A percentile compares a stretch with the other conserved stretches of the same genome.
These are phyloP conservation scores for Melanocharis versteri DNA, from an alignment of 2,113 vertebrate species.

Conservation along the genomic window DNA sequence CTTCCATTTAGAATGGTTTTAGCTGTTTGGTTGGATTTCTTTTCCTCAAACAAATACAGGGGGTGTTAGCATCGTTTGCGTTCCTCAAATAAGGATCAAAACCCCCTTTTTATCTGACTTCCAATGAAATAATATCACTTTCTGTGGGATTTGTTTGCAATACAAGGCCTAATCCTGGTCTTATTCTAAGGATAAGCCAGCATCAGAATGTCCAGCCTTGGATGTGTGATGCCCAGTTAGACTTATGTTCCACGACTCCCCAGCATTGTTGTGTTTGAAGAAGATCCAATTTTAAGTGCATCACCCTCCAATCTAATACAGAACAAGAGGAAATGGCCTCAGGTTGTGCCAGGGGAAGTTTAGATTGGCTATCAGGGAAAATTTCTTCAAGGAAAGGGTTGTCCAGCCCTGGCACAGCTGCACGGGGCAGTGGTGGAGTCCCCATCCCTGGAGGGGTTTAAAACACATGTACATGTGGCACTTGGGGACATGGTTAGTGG, in stretches of 20 bases:
- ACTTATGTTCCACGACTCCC: neutral
- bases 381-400: neutral
- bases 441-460: neutral
- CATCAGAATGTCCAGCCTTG: neutral
- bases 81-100: neutral
- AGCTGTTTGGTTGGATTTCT: neutral
- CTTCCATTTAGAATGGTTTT: neutral
- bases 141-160: neutral
- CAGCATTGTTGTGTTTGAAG: neutral
- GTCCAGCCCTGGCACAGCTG: neutral
- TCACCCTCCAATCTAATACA: neutral
- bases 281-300: neutral
- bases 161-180: neutral
- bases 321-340: neutral
- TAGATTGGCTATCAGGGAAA: neutral
- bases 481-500: too few species aligned
- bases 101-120: neutral
- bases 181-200: neutral
- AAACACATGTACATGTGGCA: accelerated
- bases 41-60: neutral
- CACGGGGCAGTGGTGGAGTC: neutral
- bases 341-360: accelerated
- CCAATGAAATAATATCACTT: neutral
- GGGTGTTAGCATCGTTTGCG: neutral
- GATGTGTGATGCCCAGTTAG: neutral